Base-by-base conservation (phyloP, 2,888 invertebrate genomes). In the Cosmia trapezina region DNA sequence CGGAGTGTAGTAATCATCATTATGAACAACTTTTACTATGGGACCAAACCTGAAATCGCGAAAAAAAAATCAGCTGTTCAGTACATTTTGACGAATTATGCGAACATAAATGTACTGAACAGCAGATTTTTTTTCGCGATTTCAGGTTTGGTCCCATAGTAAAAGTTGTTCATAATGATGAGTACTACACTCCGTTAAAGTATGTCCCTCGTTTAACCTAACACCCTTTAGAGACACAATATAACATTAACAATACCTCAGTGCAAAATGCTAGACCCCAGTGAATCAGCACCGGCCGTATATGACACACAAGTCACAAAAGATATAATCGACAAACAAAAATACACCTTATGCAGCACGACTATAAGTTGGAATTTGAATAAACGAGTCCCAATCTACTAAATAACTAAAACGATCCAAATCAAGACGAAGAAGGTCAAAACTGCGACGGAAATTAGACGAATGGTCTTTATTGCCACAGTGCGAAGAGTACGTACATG, bases 401-500 rank as follows among this genome's bases (percentile, higher is more conserved):
- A 86, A 88, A 86, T 87, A 83, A 85, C 83, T 87, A 88, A 88
- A 87, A 88, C 86, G 87, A 80, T 88, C 85, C 78, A 85, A 87
- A 87, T 87, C 85, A 85, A 87, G 85, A 81, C 84, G 84, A 87
- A 89, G 88, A 92, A 92, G 92, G 91, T 91, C 90, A 91, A 91
- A 92, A 89, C 84, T 86, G 88, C 85, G 86, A 78, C 87, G 88
- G 88, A 89, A 89, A 91, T 91, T 91, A 90, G 81, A 88, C 80
- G 83, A 90, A 90, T 88, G 79, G 79, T 85, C 83, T 91, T 86
- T 89, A 89, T 89, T 87, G 73, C 78, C 70, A 79, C 73, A 75
- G 79, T 67, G 70, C 33, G 82, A 84, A 85, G 86, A 87, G 85
- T 73, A 73, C 60, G 33, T 84, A 80, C 88, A 87, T 91, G 92